These are phyloP conservation scores for Entomobrya multifasciata DNA, from an alignment of 2,888 invertebrate genomes.

Conservation along the genomic window DNA sequence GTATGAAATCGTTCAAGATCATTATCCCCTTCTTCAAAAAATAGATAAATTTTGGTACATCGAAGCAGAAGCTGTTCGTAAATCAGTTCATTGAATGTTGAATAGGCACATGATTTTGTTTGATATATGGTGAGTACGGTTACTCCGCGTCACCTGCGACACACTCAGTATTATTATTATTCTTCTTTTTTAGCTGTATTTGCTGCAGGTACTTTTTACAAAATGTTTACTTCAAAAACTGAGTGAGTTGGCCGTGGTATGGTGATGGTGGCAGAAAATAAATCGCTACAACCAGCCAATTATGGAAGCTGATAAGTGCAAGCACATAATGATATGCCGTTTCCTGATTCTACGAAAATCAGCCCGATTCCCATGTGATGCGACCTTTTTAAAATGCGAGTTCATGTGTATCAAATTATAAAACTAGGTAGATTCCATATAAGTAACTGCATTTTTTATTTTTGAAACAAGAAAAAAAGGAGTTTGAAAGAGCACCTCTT, in stretches of 20 bases:
- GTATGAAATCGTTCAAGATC: conserved; percentile 12
- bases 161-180: no score
- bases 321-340: conserved; percentile 67
- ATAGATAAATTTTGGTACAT: background rate
- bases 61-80: background rate
- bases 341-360: conserved; percentile 72
- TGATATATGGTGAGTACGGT: conserved; percentile 2
- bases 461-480: background rate
- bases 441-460: conserved; percentile 65
- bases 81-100: conserved; percentile 32
- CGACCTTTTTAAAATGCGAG: conserved; percentile 60
- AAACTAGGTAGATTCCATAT: conserved; percentile 48
- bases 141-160: no score
- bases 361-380: conserved; percentile 65
- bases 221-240: no score
- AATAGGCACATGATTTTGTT: conserved; percentile 35
- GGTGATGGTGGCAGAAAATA: conserved; percentile 13
- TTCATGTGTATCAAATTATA: conserved; percentile 58
- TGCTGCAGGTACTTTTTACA: no score
- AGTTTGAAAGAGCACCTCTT: conserved; percentile 20
- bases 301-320: conserved; percentile 71
- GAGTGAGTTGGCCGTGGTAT: background rate
- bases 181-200: no score
- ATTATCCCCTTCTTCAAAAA: background rate
- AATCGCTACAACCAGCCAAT: conserved; percentile 51